Evolutionary conservation across 2,797 vertebrate genomes (phyloP), one percentile per base, ranked within the genome.

Genomic region (Crotalus adamanteus): DNA sequence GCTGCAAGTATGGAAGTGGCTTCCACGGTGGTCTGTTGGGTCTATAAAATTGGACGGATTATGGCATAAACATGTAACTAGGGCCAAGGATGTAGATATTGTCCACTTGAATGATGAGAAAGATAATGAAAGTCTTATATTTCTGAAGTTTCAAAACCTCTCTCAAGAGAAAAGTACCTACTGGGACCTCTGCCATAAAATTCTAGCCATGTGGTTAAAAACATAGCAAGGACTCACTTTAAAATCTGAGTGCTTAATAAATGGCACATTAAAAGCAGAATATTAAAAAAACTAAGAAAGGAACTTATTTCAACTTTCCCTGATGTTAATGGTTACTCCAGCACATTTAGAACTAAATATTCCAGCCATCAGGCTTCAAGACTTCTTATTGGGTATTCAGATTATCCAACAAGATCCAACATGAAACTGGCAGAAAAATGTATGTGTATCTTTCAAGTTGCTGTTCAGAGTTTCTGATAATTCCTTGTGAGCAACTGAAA

Each of bases 401-500:
- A 90, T 90, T 56, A 2, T 91, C 92, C 42, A 86, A 91, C 5
- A 91, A 94, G 92, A 96, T 93, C 83, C 3, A 18, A 25, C 90
- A 92, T 3, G 25, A 94, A 93, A 91, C 93, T 51, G 2, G 92
- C 95, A 93, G 89, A 93, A 90, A 89, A 95, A 94, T 65, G 61
- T 87, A 91, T 42, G 47, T 90, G 57, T 91, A 91, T 90, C 89
- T 93, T 92, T 94, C 87, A 93, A 95, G 95, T 96, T 95, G 89
- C 94, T 88, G 37, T 89, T 95, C 92, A 31, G 65, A 31, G 65
- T 89, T 65, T 94, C 92, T 91, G 93, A 95, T 93, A 63, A 95
- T 96, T 95, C 95, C 95, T 95, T 96, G 96, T 90, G 95, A 95
- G 95, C 94, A 90, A 94, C 95, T 95, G 89, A 95, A 94, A 97